Conservation (phyloP, 2,797 vertebrate species). For the Geotrypetes seraphini region DNA sequence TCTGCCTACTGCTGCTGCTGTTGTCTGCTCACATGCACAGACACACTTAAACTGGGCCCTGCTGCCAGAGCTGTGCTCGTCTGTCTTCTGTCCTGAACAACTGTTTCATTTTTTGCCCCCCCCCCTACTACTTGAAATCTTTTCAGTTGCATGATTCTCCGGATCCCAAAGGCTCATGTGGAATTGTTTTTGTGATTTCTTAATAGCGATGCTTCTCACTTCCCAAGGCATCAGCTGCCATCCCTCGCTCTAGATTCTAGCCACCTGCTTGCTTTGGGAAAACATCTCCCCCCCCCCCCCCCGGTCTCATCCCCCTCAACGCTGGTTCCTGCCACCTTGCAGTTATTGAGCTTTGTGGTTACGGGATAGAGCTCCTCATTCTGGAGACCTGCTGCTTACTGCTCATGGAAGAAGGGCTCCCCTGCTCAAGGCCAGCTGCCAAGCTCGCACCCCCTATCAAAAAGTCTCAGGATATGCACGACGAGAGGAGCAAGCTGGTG, state of each 20-base stretch:
- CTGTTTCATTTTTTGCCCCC: slow-evolving; percentile 19
- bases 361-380: slow-evolving; percentile 38
- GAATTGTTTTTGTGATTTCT: slow-evolving; percentile 33
- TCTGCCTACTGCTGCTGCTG: slow-evolving; percentile 30
- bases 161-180: slow-evolving; percentile 35
- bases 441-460: slow-evolving; percentile 68
- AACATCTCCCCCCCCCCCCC: not conserved
- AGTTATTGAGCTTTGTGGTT: slow-evolving; percentile 24
- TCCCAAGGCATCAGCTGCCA: slow-evolving; percentile 28
- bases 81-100: slow-evolving; percentile 7
- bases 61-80: too few relatives aligned
- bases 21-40: slow-evolving; percentile 12
- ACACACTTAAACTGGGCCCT: slow-evolving; percentile 16
- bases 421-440: slow-evolving; percentile 65
- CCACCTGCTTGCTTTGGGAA: not conserved
- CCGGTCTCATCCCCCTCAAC: slow-evolving; percentile 4
- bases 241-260: slow-evolving; percentile 19
- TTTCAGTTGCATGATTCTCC: slow-evolving; percentile 8
- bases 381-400: slow-evolving; percentile 65
- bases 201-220: slow-evolving; percentile 37
- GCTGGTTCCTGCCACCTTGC: slow-evolving; percentile 26
- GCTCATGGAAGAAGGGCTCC: slow-evolving; percentile 75
- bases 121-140: slow-evolving; percentile 8
- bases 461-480: slow-evolving; percentile 75
- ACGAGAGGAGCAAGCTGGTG: slow-evolving; percentile 65